Evolutionary conservation across 1,140 invertebrate genomes (phyloP).

Genomic region (Drosophila littoralis): DNA sequence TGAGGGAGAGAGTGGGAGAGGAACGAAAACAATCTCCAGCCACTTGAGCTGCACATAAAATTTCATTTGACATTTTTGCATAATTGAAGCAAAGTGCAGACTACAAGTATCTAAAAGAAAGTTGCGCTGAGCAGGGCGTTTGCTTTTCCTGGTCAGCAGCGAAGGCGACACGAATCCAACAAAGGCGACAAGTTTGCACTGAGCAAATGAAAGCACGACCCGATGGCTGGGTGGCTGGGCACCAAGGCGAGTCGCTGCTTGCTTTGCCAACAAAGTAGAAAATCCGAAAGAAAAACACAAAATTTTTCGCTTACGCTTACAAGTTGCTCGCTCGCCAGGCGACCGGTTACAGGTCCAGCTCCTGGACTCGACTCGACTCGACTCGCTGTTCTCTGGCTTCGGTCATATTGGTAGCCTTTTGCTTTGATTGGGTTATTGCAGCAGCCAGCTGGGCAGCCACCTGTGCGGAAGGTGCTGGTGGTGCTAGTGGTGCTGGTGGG

Average conservation of each 20-base stretch:
- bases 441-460: background rate
- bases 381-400: slow-evolving; percentile 10
- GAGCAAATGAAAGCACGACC: slow-evolving; percentile 72
- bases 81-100: slow-evolving; percentile 74
- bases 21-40: slow-evolving; percentile 43
- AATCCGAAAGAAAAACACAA: slow-evolving; percentile 83
- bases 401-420: slow-evolving; percentile 15
- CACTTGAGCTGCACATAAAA: slow-evolving; percentile 79
- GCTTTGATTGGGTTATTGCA: slow-evolving; percentile 35
- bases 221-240: background rate
- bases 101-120: slow-evolving; percentile 23
- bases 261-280: slow-evolving; percentile 84
- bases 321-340: slow-evolving; percentile 15
- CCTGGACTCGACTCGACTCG: background rate
- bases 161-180: slow-evolving; percentile 64
- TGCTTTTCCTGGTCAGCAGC: slow-evolving; percentile 45
- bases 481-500: background rate
- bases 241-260: slow-evolving; percentile 46
- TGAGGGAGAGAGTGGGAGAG: background rate
- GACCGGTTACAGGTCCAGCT: slow-evolving; percentile 6
- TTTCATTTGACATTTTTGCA: slow-evolving; percentile 81
- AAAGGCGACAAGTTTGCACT: slow-evolving; percentile 78
- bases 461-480: background rate
- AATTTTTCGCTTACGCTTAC: slow-evolving; percentile 67
- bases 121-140: slow-evolving; percentile 11